Evolutionary conservation across 2,888 invertebrate species (phyloP), one percentile per base, ranked within the genome.

Genomic region (Watsonalla binaria): DNA sequence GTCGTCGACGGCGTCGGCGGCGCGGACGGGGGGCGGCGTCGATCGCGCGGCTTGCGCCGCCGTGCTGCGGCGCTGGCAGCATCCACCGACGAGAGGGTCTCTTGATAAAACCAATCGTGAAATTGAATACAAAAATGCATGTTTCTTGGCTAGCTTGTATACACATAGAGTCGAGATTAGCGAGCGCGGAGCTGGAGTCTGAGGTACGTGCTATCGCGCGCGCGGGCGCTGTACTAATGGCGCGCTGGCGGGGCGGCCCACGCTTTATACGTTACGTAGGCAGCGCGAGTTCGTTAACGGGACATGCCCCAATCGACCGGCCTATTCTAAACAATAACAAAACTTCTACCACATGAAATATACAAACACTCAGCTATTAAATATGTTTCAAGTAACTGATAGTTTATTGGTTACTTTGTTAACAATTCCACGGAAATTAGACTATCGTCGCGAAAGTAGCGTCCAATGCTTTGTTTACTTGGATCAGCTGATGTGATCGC

Each of bases 161-260:
- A 87, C 85, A 86, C 90, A 90, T 90, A 89, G 89, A 90, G 87
- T 84, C 86, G 87, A 88, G 76, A 80, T 42, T 76, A 82, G 77
- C 74, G 77, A 84, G 78, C 86, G 82, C 84, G 84, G 77, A 81
- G 82, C 81, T 69, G 75, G 65, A 80, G 75, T 65, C 78, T 74
- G 76, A 78, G 80, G 77, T 80, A 90, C 90, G 89, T 90, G 86
- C 84, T 78, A 76, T 78, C 88, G 86, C 88, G 88, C 89, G 83
- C 87, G 84, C 90, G 85, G 81, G 81, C 90, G 88, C 86, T 84
- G 80, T 82, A 82, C 85, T 86, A 89, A 84, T 90, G 89, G 78
- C 82, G 86, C 78, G 81, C 76, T 84, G 88, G 90, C 76, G 89
- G 89, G 90, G 87, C 87, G 76, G 70, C 82, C 84, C 78, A 84